Evolutionary conservation across 2,113 vertebrate species (phyloP), one percentile per base, ranked within the genome.

Genomic region (Galbula dea): DNA sequence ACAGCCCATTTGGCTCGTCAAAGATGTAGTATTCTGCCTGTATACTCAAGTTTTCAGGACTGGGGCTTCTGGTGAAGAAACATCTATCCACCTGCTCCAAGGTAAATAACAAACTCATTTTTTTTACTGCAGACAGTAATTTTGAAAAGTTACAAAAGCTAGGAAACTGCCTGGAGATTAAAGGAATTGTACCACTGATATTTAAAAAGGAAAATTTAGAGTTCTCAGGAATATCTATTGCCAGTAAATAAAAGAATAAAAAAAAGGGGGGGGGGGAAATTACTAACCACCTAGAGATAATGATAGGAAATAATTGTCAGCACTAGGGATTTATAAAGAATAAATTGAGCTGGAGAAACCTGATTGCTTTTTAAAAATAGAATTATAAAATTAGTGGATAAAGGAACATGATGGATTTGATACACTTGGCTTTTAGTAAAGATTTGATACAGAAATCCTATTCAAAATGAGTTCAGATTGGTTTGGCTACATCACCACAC

Each of bases 361-460:
- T 39, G 71, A 83, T 59, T 89, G 46, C 67, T 91, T 89, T 93
- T 92, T 58, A n/a, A 5, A 9, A 52, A 83, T 46, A 96, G 76
- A 96, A 95, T 91, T 95, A 86, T 71, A 81, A 94, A 96, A 96
- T 93, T 83, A 96, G 88, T 95, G 86, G 83, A 89, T 86, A 72
- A 95, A 83, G 46, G 68, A 72, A 89, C 72, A 91, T 0, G 1
- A 71, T 71, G 88, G 83, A 90, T 94, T 93, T 90, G 75, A 88
- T 95, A 86, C 34, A 62, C 83, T 91, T 71, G 65, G 59, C 94
- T 94, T 95, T 96, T 89, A 91, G 66, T 87, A 91, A 93, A 96
- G 90, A 93, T 77, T 74, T 96, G 92, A 83, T 93, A 89, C 45
- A 82, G 76, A 95, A 96, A 95, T 91, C 92, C 95, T 78, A 71